Evolutionary conservation across 2,113 vertebrate genomes (phyloP).

Genomic region (Genyomyrus donnyi): DNA sequence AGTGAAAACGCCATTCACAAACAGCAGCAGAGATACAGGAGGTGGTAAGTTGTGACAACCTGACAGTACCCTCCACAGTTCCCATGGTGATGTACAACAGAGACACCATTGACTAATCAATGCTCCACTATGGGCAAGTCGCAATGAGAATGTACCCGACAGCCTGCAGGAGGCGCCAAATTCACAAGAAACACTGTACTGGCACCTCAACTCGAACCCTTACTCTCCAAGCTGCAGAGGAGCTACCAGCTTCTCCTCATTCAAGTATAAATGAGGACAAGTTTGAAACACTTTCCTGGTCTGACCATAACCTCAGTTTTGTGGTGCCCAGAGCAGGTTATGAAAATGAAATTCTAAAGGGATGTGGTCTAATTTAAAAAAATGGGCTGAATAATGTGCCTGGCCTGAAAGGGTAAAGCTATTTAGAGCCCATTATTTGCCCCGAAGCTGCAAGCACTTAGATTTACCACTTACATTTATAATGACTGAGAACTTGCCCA

Average conservation of each 20-base stretch:
- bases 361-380: constrained; percentile 9
- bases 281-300: neutral
- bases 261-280: neutral
- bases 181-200: neutral
- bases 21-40: neutral
- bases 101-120: neutral
- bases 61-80: neutral
- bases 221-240: neutral
- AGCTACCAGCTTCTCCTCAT: neutral
- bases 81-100: neutral
- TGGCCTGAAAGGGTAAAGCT: neutral
- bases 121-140: neutral
- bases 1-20: neutral
- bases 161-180: neutral
- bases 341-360: constrained; percentile 3
- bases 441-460: constrained; percentile 2
- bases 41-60: neutral
- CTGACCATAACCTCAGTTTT: neutral
- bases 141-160: neutral
- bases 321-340: neutral
- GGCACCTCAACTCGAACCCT: neutral
- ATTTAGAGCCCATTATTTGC: neutral
- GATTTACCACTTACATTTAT: constrained; percentile 82
- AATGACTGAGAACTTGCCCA: constrained; percentile 96
- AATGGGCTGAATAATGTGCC: neutral